Evolutionary conservation across 2,113 vertebrate species (phyloP).

Genomic region (Ceyx melanurus): DNA sequence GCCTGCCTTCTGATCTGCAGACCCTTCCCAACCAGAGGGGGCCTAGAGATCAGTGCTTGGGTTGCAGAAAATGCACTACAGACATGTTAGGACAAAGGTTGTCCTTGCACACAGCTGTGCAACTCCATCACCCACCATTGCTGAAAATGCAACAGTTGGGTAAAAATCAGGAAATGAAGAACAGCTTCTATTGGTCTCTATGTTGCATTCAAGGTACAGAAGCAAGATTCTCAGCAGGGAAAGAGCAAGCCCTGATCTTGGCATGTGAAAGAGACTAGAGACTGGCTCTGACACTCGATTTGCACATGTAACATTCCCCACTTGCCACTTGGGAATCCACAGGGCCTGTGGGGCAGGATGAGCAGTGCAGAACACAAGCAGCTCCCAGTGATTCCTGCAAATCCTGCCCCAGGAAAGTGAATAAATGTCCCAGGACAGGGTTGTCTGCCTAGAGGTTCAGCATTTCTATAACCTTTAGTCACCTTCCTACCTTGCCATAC

Average conservation of each 20-base stretch:
- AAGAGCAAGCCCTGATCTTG: not conserved
- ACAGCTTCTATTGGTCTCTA: not conserved
- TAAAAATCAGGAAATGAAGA: not conserved
- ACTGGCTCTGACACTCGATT: not conserved
- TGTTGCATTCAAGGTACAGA: not conserved
- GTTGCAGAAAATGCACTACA: not conserved
- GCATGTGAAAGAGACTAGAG: not conserved
- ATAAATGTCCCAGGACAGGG: not conserved
- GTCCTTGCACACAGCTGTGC: not conserved
- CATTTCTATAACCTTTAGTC: not conserved
- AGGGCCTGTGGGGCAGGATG: not conserved
- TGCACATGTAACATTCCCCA: rapidly evolving
- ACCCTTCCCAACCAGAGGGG: not conserved
- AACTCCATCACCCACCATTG: not conserved
- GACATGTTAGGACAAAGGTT: not conserved
- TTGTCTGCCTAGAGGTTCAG: not conserved
- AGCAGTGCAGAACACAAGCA: not conserved
- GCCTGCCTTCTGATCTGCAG: not conserved
- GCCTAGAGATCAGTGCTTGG: not conserved
- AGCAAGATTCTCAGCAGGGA: not conserved
- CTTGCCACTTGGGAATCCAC: rapidly evolving
- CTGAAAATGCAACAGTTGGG: not conserved
- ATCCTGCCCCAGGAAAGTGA: rapidly evolving
- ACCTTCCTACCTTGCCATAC: not conserved
- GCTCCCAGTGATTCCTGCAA: not conserved